Percentiles rank a stretch among this genome's conserved stretches.
phyloP scores from a whole-genome alignment of 2,797 vertebrate genomes.

The Acropternis orthonyx region DNA sequence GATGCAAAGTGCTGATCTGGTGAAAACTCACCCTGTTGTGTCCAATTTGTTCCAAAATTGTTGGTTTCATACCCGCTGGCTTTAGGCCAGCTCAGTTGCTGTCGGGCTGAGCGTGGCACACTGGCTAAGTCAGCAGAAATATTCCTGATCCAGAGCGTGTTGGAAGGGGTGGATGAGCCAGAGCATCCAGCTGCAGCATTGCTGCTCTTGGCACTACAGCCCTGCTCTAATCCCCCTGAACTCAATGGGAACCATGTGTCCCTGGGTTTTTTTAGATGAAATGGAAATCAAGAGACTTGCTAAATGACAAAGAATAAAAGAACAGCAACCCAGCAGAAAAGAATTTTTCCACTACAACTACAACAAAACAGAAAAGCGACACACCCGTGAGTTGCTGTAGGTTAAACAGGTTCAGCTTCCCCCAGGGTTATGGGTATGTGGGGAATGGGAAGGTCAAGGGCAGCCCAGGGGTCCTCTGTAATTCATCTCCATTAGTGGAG shows the following conservation, averaged over 20 bases:
- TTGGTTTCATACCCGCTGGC: not conserved
- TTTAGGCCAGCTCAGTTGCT: not conserved
- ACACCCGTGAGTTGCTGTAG: rapidly evolving
- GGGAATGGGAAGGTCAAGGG: not conserved
- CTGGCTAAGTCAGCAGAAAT: not conserved
- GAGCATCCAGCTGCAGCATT: not conserved
- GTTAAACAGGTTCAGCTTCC: not conserved
- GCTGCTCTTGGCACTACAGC: not conserved
- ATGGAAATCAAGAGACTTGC: not conserved
- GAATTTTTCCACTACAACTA: not conserved
- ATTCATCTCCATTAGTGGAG: not conserved
- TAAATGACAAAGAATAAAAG: not conserved
- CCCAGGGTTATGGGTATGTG: not conserved
- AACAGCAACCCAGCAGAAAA: not conserved
- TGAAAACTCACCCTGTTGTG: not conserved
- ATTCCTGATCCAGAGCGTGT: rapidly evolving
- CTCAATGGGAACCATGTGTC: not conserved
- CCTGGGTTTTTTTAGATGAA: not conserved
- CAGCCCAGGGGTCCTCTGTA: not conserved
- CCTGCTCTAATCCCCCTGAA: not conserved
- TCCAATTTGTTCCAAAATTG: not conserved
- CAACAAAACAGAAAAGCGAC: not conserved
- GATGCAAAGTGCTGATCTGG: not conserved
- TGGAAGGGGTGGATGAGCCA: not conserved
- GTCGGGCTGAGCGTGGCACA: not conserved